Conservation (phyloP, 2,113 vertebrate species). For the Gasterosteus aculeatus region DNA sequence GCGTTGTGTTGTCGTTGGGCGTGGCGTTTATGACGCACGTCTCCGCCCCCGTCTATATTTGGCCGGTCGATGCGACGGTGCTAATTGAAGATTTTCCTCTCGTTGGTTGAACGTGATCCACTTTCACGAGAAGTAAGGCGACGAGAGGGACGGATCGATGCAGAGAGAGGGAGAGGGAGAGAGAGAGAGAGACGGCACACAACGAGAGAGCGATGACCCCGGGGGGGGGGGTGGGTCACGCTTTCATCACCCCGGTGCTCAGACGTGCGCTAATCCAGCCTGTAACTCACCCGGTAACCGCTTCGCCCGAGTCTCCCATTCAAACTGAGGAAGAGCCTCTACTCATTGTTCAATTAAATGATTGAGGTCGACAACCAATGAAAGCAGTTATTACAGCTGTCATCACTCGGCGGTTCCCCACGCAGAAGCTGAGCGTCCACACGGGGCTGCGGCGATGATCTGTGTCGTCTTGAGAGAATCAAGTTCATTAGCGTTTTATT, state of each 20-base stretch:
- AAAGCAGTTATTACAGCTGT: not conserved
- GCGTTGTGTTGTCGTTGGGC: conserved; percentile 44
- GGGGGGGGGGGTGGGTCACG: conserved; percentile 19
- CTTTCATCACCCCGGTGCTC: conserved; percentile 39
- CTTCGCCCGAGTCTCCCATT: conserved; percentile 15
- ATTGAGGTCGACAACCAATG: too few species aligned
- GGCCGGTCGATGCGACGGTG: conserved; percentile 32
- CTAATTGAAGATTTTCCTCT: conserved; percentile 57
- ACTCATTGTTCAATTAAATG: too few species aligned
- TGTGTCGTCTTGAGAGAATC: not conserved
- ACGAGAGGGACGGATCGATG: not conserved
- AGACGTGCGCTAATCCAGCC: conserved; percentile 43
- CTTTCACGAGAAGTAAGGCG: not conserved
- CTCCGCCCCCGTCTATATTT: conserved; percentile 60
- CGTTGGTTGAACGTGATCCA: conserved; percentile 28
- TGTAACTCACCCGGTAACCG: conserved; percentile 37
- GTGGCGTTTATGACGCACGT: conserved; percentile 54
- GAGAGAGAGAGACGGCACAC: not conserved
- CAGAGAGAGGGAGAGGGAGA: too few species aligned
- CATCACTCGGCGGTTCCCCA: not conserved
- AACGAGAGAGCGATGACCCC: conserved; percentile 19
- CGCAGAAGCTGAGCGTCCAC: not conserved
- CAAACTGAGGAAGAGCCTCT: conserved; percentile 13
- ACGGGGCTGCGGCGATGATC: not conserved
- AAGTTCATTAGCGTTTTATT: not conserved